These are phyloP conservation scores for Apotomis turbidana DNA, from an alignment of 2,888 invertebrate species.

Conservation along the genomic window DNA sequence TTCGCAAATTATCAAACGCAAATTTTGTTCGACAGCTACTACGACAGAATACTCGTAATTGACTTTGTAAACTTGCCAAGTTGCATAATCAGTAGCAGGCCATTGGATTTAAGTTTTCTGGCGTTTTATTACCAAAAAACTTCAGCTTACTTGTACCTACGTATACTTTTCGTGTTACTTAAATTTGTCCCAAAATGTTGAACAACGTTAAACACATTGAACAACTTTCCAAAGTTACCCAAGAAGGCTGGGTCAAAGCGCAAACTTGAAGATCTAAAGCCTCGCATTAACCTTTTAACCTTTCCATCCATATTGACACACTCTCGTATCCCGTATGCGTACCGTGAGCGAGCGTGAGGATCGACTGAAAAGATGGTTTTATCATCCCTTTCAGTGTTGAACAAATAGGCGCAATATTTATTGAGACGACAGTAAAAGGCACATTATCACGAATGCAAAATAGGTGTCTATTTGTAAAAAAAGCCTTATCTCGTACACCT, in stretches of 20 bases:
- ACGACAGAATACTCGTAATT: no score
- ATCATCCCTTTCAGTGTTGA: slow-evolving; percentile 35
- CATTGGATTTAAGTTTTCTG: no score
- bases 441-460: slow-evolving; percentile 3
- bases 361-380: slow-evolving; percentile 31
- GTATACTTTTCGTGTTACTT: no score
- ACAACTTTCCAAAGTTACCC: slow-evolving; percentile 1
- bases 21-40: no score
- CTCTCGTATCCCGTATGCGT: slow-evolving; percentile 19
- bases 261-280: slow-evolving; percentile 24
- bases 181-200: no score
- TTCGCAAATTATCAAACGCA: no score
- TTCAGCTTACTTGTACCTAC: no score
- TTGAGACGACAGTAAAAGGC: slow-evolving; percentile 33
- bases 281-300: slow-evolving; percentile 30
- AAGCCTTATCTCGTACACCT: no score
- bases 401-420: slow-evolving; percentile 41
- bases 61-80: no score
- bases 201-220: slow-evolving; percentile 3
- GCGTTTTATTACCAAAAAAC: no score
- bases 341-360: slow-evolving; percentile 8
- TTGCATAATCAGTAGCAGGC: no score
- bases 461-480: no score
- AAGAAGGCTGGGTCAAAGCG: neutral
- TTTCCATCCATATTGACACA: slow-evolving; percentile 21